A percentile compares a stretch with the other conserved stretches of the same genome.
These are phyloP conservation scores for Atherix ibis DNA, from an alignment of 2,888 invertebrate species.

Conservation along the genomic window DNA sequence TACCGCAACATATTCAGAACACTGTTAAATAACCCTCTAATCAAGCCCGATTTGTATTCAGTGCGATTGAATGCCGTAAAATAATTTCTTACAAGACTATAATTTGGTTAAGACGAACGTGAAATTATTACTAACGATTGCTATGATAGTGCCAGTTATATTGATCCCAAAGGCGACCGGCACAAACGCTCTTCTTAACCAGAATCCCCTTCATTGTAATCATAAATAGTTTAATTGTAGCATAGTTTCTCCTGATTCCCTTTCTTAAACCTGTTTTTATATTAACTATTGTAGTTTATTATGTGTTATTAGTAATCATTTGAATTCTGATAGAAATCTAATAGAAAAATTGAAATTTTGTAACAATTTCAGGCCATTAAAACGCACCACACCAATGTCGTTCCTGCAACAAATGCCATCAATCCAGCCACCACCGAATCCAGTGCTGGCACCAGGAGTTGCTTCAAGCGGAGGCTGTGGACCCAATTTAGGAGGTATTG, in stretches of 20 bases:
- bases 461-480: neutral
- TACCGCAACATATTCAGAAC: neutral
- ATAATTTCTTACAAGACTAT: conserved; percentile 3
- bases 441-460: conserved; percentile 6
- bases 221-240: no score
- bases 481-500: conserved; percentile 13
- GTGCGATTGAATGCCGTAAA: conserved; percentile 1
- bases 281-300: no score
- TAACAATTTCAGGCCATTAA: conserved; percentile 12
- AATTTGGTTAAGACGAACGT: conserved; percentile 5
- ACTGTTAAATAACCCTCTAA: neutral
- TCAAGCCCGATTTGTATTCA: conserved; percentile 3
- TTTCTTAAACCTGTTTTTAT: no score
- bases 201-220: no score
- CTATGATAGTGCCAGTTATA: no score
- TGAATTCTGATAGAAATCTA: no score
- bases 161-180: no score
- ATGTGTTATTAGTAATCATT: no score
- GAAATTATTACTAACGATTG: conserved; percentile 4
- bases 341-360: no score
- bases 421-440: conserved; percentile 10
- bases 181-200: no score
- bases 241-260: no score
- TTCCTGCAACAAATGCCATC: conserved; percentile 13
- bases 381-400: conserved; percentile 13